phyloP scores from a whole-genome alignment of 2,113 vertebrate species.

The Orycteropus afer region DNA sequence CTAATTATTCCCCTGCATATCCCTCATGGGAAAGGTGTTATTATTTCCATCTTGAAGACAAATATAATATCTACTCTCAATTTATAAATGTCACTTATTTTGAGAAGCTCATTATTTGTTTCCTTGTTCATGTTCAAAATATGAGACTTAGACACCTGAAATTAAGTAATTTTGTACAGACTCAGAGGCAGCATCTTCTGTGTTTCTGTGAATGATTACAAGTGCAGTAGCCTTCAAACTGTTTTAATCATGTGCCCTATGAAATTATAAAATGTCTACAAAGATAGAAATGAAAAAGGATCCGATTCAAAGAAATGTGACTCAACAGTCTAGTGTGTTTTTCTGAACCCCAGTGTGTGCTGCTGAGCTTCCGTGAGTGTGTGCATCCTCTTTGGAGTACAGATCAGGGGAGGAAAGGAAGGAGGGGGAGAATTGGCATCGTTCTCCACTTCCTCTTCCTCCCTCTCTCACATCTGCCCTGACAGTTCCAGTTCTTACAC shows the following conservation, averaged over 20 bases:
- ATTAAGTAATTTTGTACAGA: slow-evolving; percentile 18
- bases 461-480: background rate
- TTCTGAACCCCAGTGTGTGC: background rate
- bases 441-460: background rate
- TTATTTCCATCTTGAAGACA: slow-evolving; percentile 59
- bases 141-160: background rate
- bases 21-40: slow-evolving; percentile 46
- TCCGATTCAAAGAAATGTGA: background rate
- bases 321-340: background rate
- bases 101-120: slow-evolving; percentile 52
- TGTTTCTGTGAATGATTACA: background rate
- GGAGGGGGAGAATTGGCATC: background rate
- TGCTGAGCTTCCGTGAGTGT: background rate
- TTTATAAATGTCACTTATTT: slow-evolving; percentile 47
- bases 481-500: background rate
- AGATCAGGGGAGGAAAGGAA: background rate
- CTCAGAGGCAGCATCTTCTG: background rate
- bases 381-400: background rate
- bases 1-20: slow-evolving; percentile 15
- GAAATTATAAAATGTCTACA: slow-evolving; percentile 41
- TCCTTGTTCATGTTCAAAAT: slow-evolving; percentile 38
- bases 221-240: slow-evolving; percentile 11
- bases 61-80: slow-evolving; percentile 8
- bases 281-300: background rate
- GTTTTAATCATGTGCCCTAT: slow-evolving; percentile 1